phyloP scores from a whole-genome alignment of 1,140 invertebrate genomes.

The Pseudoatta argentina region DNA sequence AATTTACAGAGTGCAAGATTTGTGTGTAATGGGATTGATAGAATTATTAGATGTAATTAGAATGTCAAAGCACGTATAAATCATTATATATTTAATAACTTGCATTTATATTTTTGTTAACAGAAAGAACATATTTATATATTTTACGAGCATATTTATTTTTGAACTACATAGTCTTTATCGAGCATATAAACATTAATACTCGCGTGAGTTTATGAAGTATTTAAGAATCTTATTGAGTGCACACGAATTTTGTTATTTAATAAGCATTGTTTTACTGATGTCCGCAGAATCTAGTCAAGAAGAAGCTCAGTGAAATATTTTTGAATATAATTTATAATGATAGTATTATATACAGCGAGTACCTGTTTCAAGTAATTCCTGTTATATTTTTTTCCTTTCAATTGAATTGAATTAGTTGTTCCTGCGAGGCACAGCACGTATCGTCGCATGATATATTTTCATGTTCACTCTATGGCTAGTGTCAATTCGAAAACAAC shows the following conservation, averaged over 20 bases:
- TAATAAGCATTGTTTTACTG: constrained; percentile 7
- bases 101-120: constrained; percentile 41
- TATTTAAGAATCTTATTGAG: constrained; percentile 1
- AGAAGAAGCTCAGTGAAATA: constrained; percentile 19
- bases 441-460: background rate
- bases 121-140: background rate
- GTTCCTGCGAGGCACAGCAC: background rate
- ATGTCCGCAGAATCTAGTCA: constrained; percentile 64
- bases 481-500: constrained; percentile 61
- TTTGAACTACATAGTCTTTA: background rate
- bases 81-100: constrained; percentile 27
- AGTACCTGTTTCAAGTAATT: constrained; percentile 71
- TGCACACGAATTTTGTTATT: constrained; percentile 48
- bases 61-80: background rate
- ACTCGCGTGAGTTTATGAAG: background rate
- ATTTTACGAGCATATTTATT: constrained; percentile 24
- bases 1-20: background rate
- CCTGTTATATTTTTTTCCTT: constrained; percentile 44
- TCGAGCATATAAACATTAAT: background rate
- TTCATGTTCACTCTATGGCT: constrained; percentile 34
- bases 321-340: constrained; percentile 61
- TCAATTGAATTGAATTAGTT: constrained; percentile 46
- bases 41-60: constrained; percentile 2
- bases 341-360: constrained; percentile 53
- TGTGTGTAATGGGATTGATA: background rate